Evolutionary conservation across 64 coral and sea anemone species (phyloP).

Genomic region (Actinia tenebrosa): DNA sequence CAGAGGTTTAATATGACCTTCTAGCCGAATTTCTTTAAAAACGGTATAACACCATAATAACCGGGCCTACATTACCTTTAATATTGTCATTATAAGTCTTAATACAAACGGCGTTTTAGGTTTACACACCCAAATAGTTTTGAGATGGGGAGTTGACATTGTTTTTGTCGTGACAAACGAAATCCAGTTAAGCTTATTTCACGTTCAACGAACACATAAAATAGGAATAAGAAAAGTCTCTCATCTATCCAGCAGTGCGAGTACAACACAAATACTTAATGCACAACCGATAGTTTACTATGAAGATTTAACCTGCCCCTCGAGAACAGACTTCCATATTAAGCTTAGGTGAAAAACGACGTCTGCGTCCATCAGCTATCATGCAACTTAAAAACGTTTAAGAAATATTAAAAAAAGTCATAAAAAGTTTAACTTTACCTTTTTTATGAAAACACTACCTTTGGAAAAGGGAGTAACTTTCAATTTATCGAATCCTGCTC

Average conservation of each 20-base stretch:
- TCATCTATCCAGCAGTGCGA: constrained; percentile 21
- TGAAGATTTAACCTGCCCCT: background rate
- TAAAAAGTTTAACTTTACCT: background rate
- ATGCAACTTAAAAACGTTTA: background rate
- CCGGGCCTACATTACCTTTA: too few species aligned
- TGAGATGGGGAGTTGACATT: background rate
- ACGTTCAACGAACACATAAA: background rate
- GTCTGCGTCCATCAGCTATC: background rate
- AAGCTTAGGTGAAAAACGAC: background rate
- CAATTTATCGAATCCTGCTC: background rate
- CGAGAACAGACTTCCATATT: background rate
- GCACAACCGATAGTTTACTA: background rate
- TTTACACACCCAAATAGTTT: constrained; percentile 1
- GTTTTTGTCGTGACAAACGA: background rate
- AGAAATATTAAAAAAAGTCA: background rate
- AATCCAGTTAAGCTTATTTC: background rate
- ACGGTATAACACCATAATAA: too few species aligned
- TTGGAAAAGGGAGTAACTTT: background rate
- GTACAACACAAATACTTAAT: constrained; percentile 7
- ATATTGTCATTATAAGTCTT: too few species aligned
- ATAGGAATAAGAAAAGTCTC: background rate
- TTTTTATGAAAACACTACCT: background rate
- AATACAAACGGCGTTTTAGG: background rate
- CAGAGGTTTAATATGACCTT: background rate
- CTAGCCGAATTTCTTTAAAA: background rate